These are phyloP conservation scores for Lasaia peninsularis DNA, from an alignment of 1,140 invertebrate species.

Conservation along the genomic window DNA sequence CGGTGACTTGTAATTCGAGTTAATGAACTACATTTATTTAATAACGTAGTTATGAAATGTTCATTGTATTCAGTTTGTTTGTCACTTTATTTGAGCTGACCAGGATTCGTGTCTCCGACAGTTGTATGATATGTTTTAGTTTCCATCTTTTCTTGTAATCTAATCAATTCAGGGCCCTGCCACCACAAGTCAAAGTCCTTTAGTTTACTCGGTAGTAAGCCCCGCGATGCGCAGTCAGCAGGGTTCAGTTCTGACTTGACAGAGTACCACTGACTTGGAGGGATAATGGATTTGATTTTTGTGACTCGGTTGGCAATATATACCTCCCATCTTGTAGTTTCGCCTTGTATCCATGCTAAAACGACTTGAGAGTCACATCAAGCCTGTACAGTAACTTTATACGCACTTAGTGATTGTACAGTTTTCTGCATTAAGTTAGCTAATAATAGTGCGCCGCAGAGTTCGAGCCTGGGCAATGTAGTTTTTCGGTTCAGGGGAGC, in stretches of 20 bases:
- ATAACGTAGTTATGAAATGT: constrained; percentile 2
- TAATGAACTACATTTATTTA: constrained; percentile 24
- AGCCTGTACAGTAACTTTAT: constrained; percentile 12
- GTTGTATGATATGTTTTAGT: constrained; percentile 6
- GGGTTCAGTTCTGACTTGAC: constrained; percentile 36
- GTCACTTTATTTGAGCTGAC: background rate
- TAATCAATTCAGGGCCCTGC: constrained; percentile 24
- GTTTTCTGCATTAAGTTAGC: constrained; percentile 38
- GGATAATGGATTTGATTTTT: constrained; percentile 36
- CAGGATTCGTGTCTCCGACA: background rate
- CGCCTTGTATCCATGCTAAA: constrained; percentile 42
- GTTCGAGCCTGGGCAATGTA: constrained; percentile 69
- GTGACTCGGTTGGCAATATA: constrained; percentile 51
- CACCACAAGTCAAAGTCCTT: constrained; percentile 27
- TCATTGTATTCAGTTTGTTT: constrained; percentile 1
- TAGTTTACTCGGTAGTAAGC: constrained; percentile 23
- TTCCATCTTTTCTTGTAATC: background rate
- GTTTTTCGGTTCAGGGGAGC: constrained; percentile 55
- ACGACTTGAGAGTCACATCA: constrained; percentile 45
- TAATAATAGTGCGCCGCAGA: constrained; percentile 59
- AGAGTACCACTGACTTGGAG: constrained; percentile 28
- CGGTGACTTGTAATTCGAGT: constrained; percentile 17
- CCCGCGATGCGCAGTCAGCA: constrained; percentile 31
- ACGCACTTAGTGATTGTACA: constrained; percentile 15
- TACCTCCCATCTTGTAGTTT: constrained; percentile 33